Conservation (phyloP, 2,113 vertebrate genomes). For the Halichoeres trimaculatus region DNA sequence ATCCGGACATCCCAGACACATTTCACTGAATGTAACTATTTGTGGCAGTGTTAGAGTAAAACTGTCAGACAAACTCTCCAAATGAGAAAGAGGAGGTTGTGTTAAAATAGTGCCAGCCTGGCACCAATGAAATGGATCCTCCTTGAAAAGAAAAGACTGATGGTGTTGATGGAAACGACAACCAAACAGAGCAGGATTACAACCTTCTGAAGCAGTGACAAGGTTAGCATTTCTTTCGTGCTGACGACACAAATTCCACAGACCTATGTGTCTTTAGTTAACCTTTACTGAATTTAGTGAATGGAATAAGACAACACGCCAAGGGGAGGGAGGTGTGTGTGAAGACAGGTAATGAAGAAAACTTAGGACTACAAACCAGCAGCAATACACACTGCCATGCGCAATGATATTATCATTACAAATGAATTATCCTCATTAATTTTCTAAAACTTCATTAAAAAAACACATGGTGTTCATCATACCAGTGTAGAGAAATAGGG, state of each 20-base stretch:
- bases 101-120: neutral
- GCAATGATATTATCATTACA: slow-evolving; percentile 68
- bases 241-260: slow-evolving; percentile 42
- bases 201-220: slow-evolving; percentile 76
- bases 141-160: slow-evolving; percentile 19
- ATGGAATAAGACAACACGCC: slow-evolving; percentile 51
- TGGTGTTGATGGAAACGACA: slow-evolving; percentile 35
- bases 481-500: slow-evolving; percentile 86
- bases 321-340: slow-evolving; percentile 56
- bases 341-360: slow-evolving; percentile 54
- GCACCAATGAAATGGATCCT: neutral
- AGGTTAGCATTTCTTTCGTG: slow-evolving; percentile 90
- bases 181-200: slow-evolving; percentile 38
- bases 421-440: slow-evolving; percentile 64
- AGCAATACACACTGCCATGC: slow-evolving; percentile 64
- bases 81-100: neutral
- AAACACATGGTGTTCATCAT: slow-evolving; percentile 79
- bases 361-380: slow-evolving; percentile 70
- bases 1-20: neutral
- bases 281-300: slow-evolving; percentile 43
- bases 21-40: no score
- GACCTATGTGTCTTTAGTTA: slow-evolving; percentile 60
- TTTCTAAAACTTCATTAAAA: slow-evolving; percentile 44
- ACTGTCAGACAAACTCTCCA: neutral
- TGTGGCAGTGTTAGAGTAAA: neutral